Conservation (phyloP, 2,888 invertebrate species). For the Mayetiola destructor region DNA sequence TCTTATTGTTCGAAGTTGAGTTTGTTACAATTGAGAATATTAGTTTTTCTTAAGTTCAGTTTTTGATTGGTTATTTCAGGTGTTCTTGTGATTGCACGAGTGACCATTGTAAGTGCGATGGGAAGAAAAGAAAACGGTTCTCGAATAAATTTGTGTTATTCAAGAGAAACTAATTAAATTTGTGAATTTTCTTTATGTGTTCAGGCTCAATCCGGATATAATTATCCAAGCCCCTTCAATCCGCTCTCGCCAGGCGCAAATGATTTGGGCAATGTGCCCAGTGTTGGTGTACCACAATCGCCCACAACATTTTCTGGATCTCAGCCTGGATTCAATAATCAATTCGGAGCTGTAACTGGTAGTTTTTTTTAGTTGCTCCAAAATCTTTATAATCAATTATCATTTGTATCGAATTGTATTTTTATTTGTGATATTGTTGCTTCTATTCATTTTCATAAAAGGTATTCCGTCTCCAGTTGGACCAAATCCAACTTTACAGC, state of each 20-base stretch:
- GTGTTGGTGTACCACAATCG: background rate
- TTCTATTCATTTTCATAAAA: background rate
- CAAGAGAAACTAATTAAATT: conserved; percentile 1
- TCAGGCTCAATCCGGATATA: conserved; percentile 1
- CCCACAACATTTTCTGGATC: background rate
- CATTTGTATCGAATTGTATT: no score
- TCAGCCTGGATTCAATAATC: background rate
- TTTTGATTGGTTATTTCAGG: background rate
- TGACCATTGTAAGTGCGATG: conserved; percentile 1
- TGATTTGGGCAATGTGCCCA: background rate
- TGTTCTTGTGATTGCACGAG: background rate
- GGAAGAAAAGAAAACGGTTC: background rate
- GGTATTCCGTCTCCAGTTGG: background rate
- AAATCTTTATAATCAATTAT: background rate
- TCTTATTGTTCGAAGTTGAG: no score
- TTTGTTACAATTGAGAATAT: no score
- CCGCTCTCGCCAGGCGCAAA: background rate
- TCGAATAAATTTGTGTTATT: background rate
- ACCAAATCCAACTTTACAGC: background rate
- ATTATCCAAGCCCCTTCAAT: conserved; percentile 7
- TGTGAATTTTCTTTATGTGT: background rate
- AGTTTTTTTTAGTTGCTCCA: background rate
- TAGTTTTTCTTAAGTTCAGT: background rate
- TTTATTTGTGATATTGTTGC: background rate
- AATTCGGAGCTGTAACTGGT: background rate